Percentiles rank a stretch among this genome's conserved stretches.
Evolutionary conservation across 2,888 invertebrate genomes (phyloP).

Genomic region (Monopis laevigella): DNA sequence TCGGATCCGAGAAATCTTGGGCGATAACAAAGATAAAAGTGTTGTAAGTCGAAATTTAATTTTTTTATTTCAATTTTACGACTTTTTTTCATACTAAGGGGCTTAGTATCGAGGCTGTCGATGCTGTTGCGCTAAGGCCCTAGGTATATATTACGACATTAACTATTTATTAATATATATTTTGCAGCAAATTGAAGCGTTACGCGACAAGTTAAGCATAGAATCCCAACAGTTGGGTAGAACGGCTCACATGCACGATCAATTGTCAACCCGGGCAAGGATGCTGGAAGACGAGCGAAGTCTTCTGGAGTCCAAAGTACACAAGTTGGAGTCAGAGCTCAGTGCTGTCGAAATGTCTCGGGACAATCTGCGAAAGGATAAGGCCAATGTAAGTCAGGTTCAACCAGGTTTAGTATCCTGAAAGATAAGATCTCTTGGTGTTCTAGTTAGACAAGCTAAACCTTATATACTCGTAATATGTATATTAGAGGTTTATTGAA

Average conservation of each 20-base stretch:
- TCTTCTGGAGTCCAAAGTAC: slow-evolving; percentile 76
- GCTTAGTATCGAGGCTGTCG: not conserved
- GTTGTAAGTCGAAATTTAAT: slow-evolving; percentile 60
- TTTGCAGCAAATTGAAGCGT: slow-evolving; percentile 75
- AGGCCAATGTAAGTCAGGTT: slow-evolving; percentile 75
- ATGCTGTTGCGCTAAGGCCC: too few species aligned
- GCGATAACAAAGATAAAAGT: slow-evolving; percentile 80
- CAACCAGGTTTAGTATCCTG: too few species aligned
- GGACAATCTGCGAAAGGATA: slow-evolving; percentile 79
- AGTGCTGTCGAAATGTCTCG: slow-evolving; percentile 75
- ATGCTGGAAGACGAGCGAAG: slow-evolving; percentile 80
- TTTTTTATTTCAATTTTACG: not conserved
- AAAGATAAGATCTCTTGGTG: too few species aligned
- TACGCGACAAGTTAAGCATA: slow-evolving; percentile 78
- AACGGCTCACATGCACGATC: slow-evolving; percentile 73
- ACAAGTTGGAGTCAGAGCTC: slow-evolving; percentile 83
- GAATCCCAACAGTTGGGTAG: slow-evolving; percentile 78
- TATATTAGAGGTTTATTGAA: too few species aligned
- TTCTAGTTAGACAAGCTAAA: too few species aligned
- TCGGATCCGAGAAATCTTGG: slow-evolving; percentile 77
- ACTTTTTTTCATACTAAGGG: not conserved
- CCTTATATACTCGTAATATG: too few species aligned
- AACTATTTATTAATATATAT: too few species aligned
- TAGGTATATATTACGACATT: too few species aligned
- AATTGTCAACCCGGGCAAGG: slow-evolving; percentile 70